Evolutionary conservation across 2,888 invertebrate species (phyloP).

Genomic region (Agriopis leucophaearia): DNA sequence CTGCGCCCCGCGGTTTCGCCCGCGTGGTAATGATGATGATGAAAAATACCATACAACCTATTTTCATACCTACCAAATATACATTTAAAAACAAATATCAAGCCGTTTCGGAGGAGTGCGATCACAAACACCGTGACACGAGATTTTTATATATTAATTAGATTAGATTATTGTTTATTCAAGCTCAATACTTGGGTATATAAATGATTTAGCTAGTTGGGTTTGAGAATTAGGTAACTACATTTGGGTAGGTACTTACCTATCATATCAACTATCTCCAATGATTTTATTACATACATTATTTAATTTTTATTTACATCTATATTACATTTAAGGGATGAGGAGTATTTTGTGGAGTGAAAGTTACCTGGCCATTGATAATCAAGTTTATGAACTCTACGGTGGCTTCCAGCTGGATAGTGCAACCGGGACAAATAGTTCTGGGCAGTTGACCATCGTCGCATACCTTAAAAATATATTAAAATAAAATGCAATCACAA

Average conservation of each 20-base stretch:
- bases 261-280: too few relatives aligned
- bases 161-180: too few relatives aligned
- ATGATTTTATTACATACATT: too few relatives aligned
- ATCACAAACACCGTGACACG: too few relatives aligned
- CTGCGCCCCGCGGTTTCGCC: too few relatives aligned
- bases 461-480: slow-evolving; percentile 82
- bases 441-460: slow-evolving; percentile 90
- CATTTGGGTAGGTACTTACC: background rate
- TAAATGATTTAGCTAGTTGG: background rate
- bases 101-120: too few relatives aligned
- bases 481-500: background rate
- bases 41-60: too few relatives aligned
- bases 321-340: background rate
- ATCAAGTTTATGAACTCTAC: slow-evolving; percentile 91
- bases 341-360: background rate
- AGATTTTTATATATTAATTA: too few relatives aligned
- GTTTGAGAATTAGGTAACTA: background rate
- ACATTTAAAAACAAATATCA: too few relatives aligned
- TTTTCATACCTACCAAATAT: too few relatives aligned
- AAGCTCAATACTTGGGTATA: background rate
- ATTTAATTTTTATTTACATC: too few relatives aligned
- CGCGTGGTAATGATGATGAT: too few relatives aligned
- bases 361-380: slow-evolving; percentile 88
- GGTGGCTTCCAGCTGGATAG: slow-evolving; percentile 91
- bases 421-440: slow-evolving; percentile 92